Percentiles rank a stretch among this genome's conserved stretches.
Conservation (phyloP, 1,140 invertebrate species). For the Dreissena rostriformis region DNA sequence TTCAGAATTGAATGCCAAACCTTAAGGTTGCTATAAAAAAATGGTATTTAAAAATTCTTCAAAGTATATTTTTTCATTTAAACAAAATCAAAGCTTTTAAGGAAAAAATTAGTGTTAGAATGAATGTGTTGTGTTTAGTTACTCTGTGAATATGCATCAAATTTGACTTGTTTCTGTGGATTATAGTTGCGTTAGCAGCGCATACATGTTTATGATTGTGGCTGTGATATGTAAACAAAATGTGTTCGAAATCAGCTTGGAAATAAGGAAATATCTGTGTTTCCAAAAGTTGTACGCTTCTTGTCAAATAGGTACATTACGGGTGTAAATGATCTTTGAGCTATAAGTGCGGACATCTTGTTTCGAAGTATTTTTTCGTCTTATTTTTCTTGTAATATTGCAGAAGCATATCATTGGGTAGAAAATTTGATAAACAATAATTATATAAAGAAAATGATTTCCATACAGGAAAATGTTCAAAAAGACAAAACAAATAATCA, state of each 20-base stretch:
- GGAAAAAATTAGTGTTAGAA: not conserved
- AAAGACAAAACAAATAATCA: not conserved
- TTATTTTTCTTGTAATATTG: not conserved
- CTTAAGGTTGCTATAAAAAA: not conserved
- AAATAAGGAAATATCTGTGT: not conserved
- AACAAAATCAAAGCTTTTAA: not conserved
- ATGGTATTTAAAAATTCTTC: not conserved
- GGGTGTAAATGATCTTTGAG: not conserved
- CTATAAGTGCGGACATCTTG: not conserved
- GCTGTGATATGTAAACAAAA: not conserved
- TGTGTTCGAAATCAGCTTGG: not conserved
- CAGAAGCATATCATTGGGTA: not conserved
- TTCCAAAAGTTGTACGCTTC: not conserved
- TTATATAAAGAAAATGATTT: too few species aligned
- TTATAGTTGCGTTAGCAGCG: not conserved
- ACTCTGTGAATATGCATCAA: not conserved
- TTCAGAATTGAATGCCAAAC: not conserved
- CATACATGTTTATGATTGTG: not conserved
- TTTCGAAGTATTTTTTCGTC: not conserved
- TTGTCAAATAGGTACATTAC: not conserved
- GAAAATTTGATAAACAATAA: too few species aligned
- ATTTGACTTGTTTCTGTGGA: not conserved
- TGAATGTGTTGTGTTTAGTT: not conserved
- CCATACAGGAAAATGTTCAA: too few species aligned
- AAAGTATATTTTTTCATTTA: not conserved